A percentile compares a stretch with the other conserved stretches of the same genome.
Evolutionary conservation across 2,888 invertebrate species (phyloP).

Genomic region (Pyrocoelia pectoralis): DNA sequence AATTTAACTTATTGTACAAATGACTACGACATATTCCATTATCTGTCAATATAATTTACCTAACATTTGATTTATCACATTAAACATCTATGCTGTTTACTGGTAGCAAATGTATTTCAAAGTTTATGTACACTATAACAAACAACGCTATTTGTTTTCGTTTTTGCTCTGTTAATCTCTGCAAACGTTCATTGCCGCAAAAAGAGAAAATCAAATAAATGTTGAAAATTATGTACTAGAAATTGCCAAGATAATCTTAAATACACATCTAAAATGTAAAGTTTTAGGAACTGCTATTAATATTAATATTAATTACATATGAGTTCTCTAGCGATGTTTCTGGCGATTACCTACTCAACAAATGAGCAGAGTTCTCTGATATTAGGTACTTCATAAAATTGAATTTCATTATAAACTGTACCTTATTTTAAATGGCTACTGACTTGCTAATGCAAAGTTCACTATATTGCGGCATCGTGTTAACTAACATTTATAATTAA

Average conservation of each 20-base stretch:
- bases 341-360: constrained; percentile 22
- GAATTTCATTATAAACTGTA: constrained; percentile 7
- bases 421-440: background rate
- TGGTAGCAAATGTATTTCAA: too few species aligned
- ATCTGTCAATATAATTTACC: constrained; percentile 43
- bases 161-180: too few species aligned
- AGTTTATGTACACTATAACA: too few species aligned
- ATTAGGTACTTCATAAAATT: constrained; percentile 12
- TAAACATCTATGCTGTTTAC: too few species aligned
- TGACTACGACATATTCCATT: constrained; percentile 39
- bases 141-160: too few species aligned
- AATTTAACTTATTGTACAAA: constrained; percentile 27
- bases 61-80: too few species aligned
- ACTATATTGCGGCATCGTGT: background rate
- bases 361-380: constrained; percentile 17
- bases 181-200: too few species aligned
- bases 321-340: constrained; percentile 19
- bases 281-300: constrained; percentile 23
- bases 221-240: background rate
- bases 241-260: constrained; percentile 18
- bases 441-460: background rate
- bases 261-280: constrained; percentile 16
- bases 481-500: background rate
- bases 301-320: constrained; percentile 27
- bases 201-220: background rate